A percentile compares a stretch with the other conserved stretches of the same genome.
Conservation (phyloP, 2,797 vertebrate genomes). For the Nasua narica region DNA sequence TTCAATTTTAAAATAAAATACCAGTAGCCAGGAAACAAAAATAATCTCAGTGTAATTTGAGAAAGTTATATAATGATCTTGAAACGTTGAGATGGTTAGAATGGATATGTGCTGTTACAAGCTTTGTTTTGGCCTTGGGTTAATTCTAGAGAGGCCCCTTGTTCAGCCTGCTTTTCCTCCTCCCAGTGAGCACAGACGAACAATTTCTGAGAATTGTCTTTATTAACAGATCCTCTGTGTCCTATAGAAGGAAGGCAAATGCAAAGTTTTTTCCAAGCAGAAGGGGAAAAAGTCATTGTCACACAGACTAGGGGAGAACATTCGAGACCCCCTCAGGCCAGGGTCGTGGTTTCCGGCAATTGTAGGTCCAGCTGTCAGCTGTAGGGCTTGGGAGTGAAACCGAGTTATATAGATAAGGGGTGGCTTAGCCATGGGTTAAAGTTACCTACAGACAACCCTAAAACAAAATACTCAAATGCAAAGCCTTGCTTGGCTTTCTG, state of each 20-base stretch:
- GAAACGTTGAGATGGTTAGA: not conserved
- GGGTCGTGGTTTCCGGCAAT: not conserved
- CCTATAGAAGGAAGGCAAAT: not conserved
- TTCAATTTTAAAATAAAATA: constrained; percentile 14
- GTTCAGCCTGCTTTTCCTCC: not conserved
- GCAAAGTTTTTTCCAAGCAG: not conserved
- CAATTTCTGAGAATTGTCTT: not conserved
- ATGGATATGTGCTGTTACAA: not conserved
- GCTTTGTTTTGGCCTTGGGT: not conserved
- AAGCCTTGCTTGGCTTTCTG: not conserved
- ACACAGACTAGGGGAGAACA: not conserved
- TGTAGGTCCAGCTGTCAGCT: not conserved
- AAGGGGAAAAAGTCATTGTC: not conserved
- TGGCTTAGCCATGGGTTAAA: not conserved
- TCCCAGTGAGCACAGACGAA: not conserved
- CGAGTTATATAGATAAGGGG: not conserved
- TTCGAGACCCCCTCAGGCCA: not conserved
- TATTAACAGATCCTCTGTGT: not conserved
- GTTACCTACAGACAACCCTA: not conserved
- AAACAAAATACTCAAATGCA: not conserved
- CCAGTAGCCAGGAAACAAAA: not conserved
- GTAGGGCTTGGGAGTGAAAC: not conserved
- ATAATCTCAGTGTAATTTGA: not conserved
- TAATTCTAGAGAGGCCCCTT: not conserved
- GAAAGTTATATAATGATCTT: not conserved